Evolutionary conservation across 2,113 vertebrate genomes (phyloP).

Genomic region (Corythornis cristatus): DNA sequence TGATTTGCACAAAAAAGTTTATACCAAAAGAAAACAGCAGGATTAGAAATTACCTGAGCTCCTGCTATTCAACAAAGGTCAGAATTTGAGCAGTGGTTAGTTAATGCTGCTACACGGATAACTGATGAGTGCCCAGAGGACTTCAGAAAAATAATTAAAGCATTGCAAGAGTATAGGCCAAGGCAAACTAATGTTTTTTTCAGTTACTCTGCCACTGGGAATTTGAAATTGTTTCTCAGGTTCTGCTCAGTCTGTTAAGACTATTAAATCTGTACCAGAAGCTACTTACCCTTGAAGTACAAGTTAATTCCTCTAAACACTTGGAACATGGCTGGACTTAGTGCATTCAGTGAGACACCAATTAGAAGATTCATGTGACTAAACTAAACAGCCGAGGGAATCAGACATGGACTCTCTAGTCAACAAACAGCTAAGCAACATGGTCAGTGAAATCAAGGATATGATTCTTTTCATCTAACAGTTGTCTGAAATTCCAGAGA

Average conservation of each 20-base stretch:
- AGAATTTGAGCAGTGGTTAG: constrained; percentile 9
- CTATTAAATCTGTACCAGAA: neutral
- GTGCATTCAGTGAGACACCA: neutral
- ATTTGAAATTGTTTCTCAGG: neutral
- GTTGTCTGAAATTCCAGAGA: neutral
- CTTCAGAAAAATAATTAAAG: constrained; percentile 14
- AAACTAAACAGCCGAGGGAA: neutral
- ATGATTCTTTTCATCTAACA: neutral
- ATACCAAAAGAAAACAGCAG: neutral
- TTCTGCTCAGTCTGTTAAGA: neutral
- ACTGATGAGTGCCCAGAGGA: neutral
- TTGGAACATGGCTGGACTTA: neutral
- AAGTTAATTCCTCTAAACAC: neutral
- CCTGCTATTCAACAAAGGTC: constrained; percentile 17
- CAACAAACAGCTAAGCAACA: neutral
- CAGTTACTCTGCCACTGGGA: neutral
- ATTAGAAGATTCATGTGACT: neutral
- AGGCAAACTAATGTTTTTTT: neutral
- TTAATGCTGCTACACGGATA: neutral
- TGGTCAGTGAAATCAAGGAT: neutral
- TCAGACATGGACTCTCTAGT: neutral
- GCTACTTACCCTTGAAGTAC: neutral
- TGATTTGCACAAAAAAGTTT: neutral
- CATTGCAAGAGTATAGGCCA: neutral
- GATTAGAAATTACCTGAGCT: neutral